Percentiles rank a stretch among this genome's conserved stretches.
phyloP scores from a whole-genome alignment of 1,140 invertebrate species.

The Aphelenchoides besseyi region DNA sequence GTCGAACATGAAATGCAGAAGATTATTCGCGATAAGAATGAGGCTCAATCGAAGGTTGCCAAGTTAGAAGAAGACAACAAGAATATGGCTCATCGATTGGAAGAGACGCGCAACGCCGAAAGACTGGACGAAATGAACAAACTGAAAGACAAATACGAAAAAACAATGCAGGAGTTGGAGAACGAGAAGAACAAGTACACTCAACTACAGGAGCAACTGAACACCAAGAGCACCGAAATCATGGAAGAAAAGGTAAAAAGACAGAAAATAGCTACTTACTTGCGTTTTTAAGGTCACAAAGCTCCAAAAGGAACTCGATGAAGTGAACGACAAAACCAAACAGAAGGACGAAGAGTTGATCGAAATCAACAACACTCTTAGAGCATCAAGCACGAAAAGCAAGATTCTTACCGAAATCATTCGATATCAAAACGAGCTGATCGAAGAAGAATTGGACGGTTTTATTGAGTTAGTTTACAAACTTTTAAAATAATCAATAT shows the following conservation, averaged over 20 bases:
- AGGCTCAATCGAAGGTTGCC: conserved; percentile 28
- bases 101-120: conserved; percentile 16
- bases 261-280: background rate
- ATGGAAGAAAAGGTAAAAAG: background rate
- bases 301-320: conserved; percentile 25
- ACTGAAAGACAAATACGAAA: conserved; percentile 29
- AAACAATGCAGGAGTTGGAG: conserved; percentile 10
- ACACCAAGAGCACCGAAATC: conserved; percentile 13
- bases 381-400: conserved; percentile 6
- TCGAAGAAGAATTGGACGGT: conserved; percentile 23
- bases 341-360: conserved; percentile 1
- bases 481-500: background rate
- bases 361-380: conserved; percentile 20
- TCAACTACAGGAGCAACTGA: conserved; percentile 21
- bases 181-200: conserved; percentile 3
- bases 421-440: conserved; percentile 19
- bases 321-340: conserved; percentile 20
- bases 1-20: conserved; percentile 26
- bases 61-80: conserved; percentile 29
- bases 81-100: conserved; percentile 22
- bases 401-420: conserved; percentile 24
- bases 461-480: conserved; percentile 4
- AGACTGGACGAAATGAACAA: conserved; percentile 32
- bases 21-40: conserved; percentile 37
- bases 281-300: background rate